Evolutionary conservation across 2,888 invertebrate species (phyloP).

Genomic region (Xiphydria camelus): DNA sequence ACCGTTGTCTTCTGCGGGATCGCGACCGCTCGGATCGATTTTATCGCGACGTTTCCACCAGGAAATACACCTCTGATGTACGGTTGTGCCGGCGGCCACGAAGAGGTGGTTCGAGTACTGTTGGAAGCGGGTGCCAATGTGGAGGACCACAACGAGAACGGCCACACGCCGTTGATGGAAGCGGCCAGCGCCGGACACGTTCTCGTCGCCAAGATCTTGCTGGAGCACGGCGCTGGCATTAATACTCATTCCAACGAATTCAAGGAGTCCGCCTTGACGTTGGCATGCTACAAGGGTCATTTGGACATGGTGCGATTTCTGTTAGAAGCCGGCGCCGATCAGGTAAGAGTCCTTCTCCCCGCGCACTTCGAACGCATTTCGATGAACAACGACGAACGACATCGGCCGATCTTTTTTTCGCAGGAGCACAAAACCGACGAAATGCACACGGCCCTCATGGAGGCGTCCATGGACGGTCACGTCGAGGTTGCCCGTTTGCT

Average conservation of each 20-base stretch:
- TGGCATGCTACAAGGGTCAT: conserved; percentile 96
- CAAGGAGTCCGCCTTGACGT: conserved; percentile 95
- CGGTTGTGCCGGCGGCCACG: conserved; percentile 93
- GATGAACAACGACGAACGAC: too few relatives aligned
- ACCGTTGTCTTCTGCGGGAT: too few relatives aligned
- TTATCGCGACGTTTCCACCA: too few relatives aligned
- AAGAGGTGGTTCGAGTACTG: conserved; percentile 87
- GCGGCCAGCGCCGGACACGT: conserved; percentile 96
- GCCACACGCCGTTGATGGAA: conserved; percentile 99
- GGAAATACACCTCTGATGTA: conserved; percentile 97
- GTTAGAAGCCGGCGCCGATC: conserved; percentile 92
- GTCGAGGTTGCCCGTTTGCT: conserved; percentile 94
- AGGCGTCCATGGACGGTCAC: conserved; percentile 99
- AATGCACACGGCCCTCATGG: conserved; percentile 99
- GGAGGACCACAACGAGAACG: conserved; percentile 98
- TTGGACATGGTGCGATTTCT: conserved; percentile 96
- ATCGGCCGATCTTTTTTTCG: conserved; percentile 2
- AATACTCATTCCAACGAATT: conserved; percentile 99
- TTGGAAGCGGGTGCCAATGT: conserved; percentile 91
- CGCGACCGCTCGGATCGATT: too few relatives aligned
- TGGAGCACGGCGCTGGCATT: conserved; percentile 94
- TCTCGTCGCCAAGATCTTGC: conserved; percentile 86
- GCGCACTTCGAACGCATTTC: too few relatives aligned
- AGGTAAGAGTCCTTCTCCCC: conserved; percentile 53
- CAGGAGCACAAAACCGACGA: conserved; percentile 99